These are phyloP conservation scores for Ashinkailepas kermadecensis DNA, from an alignment of 2,888 invertebrate species.

Conservation along the genomic window DNA sequence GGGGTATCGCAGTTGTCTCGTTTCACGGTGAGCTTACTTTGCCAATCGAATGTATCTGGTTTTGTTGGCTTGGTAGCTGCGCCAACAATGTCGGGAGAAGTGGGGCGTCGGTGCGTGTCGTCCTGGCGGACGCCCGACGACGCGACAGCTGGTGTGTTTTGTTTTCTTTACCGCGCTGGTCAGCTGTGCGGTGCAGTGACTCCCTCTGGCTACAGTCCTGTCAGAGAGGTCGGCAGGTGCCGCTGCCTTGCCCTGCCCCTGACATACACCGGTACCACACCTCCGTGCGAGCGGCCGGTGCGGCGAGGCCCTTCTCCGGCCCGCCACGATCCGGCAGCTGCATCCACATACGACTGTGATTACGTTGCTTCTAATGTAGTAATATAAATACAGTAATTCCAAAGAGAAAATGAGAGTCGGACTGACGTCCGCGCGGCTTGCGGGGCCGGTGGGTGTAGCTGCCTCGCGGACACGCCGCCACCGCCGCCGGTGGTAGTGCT, in stretches of 20 bases:
- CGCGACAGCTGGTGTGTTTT: neutral
- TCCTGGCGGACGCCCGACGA: neutral
- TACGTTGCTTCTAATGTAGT: slow-evolving; percentile 15
- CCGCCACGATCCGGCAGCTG: neutral
- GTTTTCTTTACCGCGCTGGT: neutral
- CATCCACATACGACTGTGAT: neutral
- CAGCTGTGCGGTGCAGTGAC: neutral
- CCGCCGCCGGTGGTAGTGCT: neutral
- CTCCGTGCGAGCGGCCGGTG: neutral
- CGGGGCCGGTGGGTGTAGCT: neutral
- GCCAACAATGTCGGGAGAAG: neutral
- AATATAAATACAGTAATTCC: neutral
- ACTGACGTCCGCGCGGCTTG: neutral
- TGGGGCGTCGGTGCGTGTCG: neutral
- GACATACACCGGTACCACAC: neutral
- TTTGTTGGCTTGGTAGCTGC: neutral
- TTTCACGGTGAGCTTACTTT: neutral
- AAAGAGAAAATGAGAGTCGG: neutral
- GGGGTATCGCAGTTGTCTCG: neutral
- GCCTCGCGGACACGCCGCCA: too few species aligned
- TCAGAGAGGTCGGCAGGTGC: too few species aligned
- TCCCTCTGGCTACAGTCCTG: too few species aligned
- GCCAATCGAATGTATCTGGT: neutral
- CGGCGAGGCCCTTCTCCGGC: neutral
- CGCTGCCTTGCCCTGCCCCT: neutral